Evolutionary conservation across 1,140 invertebrate genomes (phyloP), one percentile per base, ranked within the genome.

Genomic region (Pinna nobilis): DNA sequence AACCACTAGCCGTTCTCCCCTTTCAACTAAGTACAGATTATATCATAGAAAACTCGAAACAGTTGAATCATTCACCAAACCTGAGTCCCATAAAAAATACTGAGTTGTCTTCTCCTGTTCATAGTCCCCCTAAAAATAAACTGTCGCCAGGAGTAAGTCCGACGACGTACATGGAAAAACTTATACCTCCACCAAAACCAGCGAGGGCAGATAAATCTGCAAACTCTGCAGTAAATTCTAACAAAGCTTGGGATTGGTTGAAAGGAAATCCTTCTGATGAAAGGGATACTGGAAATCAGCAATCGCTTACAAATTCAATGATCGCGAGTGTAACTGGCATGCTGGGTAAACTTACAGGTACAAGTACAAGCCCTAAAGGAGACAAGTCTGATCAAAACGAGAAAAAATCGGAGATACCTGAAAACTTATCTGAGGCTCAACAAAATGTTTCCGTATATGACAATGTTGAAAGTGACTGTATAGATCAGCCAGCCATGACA

Each of bases 11-110:
- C 37, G 91, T 93, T 50, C 91, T 94, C 65, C 94, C 94, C 30
- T 95, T 95, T 87, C 93, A 94, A 69, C 88, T 96, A 50, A 94
- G 96, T 84, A 91, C 95, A 49, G 91, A 95, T 72, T 94, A 94
- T 88, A 94, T 83, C 20, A 39, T 35, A 55, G 64, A 68, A 41
- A 49, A 59, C 20, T 50, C n/a, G 13, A 70, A 61, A 37, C 28
- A 41, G 23, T 37, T 41, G 28, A 9, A 32, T 41, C 59, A 44
- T 23, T 63, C 59, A 39, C 59, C 59, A 4, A 41, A n/a, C 20
- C n/a, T 41, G 35, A 63, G 59, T 11, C 59, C 59, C 2, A 63
- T 9, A 9, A 63, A 35, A 11, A 63, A 63, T 11, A n/a, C n/a
- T n/a, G n/a, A 35, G 32, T 35, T 33, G 30, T 28, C 64, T 20